A percentile compares a stretch with the other conserved stretches of the same genome.
Evolutionary conservation across 1,140 invertebrate genomes (phyloP).

Genomic region (Bombus waltoni): DNA sequence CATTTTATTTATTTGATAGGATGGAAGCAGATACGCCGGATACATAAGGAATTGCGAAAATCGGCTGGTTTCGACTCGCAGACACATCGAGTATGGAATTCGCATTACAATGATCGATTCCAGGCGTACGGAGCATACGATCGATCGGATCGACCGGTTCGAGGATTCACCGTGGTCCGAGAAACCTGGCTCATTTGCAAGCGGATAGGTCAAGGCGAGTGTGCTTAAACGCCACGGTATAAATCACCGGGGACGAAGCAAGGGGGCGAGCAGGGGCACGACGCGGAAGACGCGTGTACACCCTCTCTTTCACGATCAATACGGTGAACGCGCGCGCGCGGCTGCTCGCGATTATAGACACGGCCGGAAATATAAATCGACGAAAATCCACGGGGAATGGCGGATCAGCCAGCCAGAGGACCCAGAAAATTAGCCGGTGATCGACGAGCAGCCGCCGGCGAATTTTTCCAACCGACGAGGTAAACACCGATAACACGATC

Average conservation of each 20-base stretch:
- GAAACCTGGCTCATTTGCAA: constrained; percentile 56
- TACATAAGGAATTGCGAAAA: neutral
- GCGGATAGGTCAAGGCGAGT: constrained; percentile 65
- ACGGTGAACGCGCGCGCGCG: constrained; percentile 7
- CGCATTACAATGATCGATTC: neutral
- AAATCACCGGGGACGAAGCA: constrained; percentile 46
- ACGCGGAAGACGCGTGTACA: constrained; percentile 24
- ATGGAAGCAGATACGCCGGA: neutral
- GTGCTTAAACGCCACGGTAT: constrained; percentile 48
- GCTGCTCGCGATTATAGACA: constrained; percentile 25
- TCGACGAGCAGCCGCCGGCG: constrained; percentile 48
- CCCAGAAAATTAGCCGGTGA: constrained; percentile 47
- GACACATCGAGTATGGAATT: neutral
- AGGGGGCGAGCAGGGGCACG: neutral
- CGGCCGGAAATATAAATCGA: constrained; percentile 47
- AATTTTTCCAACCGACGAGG: constrained; percentile 42
- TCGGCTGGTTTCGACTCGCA: neutral
- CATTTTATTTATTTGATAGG: neutral
- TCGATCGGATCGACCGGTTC: neutral
- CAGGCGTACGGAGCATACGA: neutral
- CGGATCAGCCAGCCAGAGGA: constrained; percentile 1
- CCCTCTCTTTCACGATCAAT: constrained; percentile 42
- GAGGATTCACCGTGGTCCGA: constrained; percentile 45
- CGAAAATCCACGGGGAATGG: constrained; percentile 31
- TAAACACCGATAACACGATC: constrained; percentile 35